These are phyloP conservation scores for Dipus sagitta DNA, from an alignment of 2,797 vertebrate species.

Conservation along the genomic window DNA sequence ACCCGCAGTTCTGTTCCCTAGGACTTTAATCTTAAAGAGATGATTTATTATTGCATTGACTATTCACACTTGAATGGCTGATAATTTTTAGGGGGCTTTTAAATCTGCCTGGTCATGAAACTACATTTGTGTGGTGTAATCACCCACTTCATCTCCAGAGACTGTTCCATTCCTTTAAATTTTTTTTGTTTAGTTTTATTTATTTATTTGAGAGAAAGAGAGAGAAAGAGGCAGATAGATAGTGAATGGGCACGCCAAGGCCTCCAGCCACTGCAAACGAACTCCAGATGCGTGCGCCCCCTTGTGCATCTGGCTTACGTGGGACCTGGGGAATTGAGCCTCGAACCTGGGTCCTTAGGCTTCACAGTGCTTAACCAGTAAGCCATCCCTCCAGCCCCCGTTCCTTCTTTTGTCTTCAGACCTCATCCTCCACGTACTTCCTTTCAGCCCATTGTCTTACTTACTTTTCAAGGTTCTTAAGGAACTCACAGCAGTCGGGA, in stretches of 20 bases:
- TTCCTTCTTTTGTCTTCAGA: background rate
- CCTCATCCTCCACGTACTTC: too few species aligned
- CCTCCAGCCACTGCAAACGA: too few species aligned
- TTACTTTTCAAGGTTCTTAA: fast-evolving
- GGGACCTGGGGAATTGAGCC: too few species aligned
- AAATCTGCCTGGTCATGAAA: background rate
- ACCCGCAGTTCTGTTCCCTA: background rate
- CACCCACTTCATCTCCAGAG: background rate
- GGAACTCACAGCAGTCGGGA: background rate
- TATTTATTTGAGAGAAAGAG: too few species aligned
- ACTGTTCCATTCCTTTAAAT: background rate
- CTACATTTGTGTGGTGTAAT: background rate
- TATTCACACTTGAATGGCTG: background rate
- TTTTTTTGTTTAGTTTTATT: too few species aligned
- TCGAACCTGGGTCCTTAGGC: too few species aligned
- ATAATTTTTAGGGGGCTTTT: background rate
- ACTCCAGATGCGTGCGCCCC: too few species aligned
- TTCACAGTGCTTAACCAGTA: too few species aligned
- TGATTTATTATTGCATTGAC: background rate
- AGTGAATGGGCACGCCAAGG: too few species aligned
- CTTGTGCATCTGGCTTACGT: too few species aligned
- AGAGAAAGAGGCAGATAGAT: too few species aligned
- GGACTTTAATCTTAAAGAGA: background rate
- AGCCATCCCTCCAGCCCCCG: too few species aligned
- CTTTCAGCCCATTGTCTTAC: background rate